phyloP scores from a whole-genome alignment of 2,113 vertebrate genomes.

The Steatornis caripensis region DNA sequence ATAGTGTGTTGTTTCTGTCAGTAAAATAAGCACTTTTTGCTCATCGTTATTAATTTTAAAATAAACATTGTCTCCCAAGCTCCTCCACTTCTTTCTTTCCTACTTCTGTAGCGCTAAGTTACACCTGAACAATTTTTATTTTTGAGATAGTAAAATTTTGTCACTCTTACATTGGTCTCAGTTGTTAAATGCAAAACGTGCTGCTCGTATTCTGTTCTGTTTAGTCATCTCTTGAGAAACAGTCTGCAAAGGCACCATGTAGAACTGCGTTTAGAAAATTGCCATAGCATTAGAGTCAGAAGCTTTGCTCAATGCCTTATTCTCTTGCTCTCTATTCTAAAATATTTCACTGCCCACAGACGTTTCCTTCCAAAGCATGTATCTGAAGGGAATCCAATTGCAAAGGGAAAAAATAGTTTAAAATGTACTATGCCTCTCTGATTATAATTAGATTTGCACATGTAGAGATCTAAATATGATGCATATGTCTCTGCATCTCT shows the following conservation, averaged over 20 bases:
- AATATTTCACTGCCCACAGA: constrained; percentile 1
- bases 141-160: background rate
- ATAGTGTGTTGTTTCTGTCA: background rate
- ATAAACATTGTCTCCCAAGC: background rate
- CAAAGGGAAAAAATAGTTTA: constrained; percentile 11
- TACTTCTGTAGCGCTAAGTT: background rate
- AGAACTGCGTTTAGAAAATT: background rate
- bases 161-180: background rate
- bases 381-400: background rate
- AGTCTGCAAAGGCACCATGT: background rate
- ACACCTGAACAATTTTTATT: background rate
- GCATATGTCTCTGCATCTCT: constrained; percentile 28
- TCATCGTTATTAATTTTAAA: background rate
- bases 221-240: background rate
- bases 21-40: background rate
- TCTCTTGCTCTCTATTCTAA: background rate
- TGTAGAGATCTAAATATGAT: constrained; percentile 49
- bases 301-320: background rate
- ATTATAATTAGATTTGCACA: constrained; percentile 63
- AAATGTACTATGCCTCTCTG: constrained; percentile 31
- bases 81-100: background rate
- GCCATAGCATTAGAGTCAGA: background rate
- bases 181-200: background rate
- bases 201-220: background rate
- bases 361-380: background rate